A percentile compares a stretch with the other conserved stretches of the same genome.
Conservation (phyloP, 2,113 vertebrate genomes). For the Oxyruncus cristatus region DNA sequence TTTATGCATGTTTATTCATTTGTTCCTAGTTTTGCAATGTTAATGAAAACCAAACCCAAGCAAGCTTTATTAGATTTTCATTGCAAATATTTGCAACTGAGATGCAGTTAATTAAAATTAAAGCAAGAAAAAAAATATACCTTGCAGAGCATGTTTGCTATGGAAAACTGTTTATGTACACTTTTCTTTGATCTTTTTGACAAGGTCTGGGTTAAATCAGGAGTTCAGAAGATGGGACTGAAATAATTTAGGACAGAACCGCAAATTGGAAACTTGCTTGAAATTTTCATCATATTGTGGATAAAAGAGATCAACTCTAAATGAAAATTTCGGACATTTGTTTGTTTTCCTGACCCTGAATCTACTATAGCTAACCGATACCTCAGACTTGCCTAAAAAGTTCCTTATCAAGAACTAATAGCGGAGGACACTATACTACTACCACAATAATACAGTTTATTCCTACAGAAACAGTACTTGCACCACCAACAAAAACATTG, state of each 20-base stretch:
- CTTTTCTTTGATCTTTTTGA: background rate
- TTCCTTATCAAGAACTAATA: background rate
- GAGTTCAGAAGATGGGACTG: background rate
- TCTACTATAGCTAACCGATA: background rate
- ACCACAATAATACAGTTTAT: background rate
- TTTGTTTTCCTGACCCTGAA: background rate
- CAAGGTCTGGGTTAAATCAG: background rate
- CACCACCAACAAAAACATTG: background rate
- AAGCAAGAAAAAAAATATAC: conserved; percentile 6
- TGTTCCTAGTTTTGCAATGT: conserved; percentile 35
- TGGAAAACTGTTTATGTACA: background rate
- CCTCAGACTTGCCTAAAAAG: background rate
- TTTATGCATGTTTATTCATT: conserved; percentile 40
- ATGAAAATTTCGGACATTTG: conserved; percentile 1
- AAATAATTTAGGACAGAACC: background rate
- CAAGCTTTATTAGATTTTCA: conserved; percentile 44
- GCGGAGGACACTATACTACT: background rate
- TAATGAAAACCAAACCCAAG: conserved; percentile 49
- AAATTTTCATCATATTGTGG: background rate
- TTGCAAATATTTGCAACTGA: conserved; percentile 43
- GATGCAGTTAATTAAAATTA: conserved; percentile 19
- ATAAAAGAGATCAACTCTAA: background rate
- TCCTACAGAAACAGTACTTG: background rate
- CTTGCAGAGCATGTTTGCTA: background rate
- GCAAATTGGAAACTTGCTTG: background rate